Base-by-base conservation (phyloP, 2,888 invertebrate genomes). In the Melikaiella ostensackeni region DNA sequence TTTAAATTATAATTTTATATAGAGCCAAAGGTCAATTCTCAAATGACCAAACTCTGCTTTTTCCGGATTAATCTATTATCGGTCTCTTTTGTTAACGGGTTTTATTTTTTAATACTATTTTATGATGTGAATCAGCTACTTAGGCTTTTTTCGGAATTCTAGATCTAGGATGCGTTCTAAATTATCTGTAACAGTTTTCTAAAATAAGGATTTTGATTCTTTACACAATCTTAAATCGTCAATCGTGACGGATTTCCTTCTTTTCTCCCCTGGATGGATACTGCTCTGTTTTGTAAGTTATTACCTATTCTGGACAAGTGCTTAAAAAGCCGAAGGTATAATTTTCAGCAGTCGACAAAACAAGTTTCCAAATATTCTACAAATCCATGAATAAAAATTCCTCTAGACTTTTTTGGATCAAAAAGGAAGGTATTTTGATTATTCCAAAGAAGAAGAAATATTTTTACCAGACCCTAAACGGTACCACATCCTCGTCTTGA, bases 221-320 rank as follows among this genome's bases (percentile, higher is more conserved):
- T 70, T 70, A 70, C 50, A 70, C 30, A 50, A 70, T 70, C 50
- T 70, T 70, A 70, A 70, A 70, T 50, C n/a, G 70, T 70, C 50
- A 50, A 70, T 70, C n/a, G 30, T 70, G 50, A 50, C 70, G 30
- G 66, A 70, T 33, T 70, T 50, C 70, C 30, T 50, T 55, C 27
- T n/a, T 55, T 46, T 30, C n/a, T 46, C 70, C n/a, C 21, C n/a
- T 70, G 70, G 70, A 70, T 70, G 50, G 70, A 70, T 50, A 70
- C 50, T 50, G 50, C 70, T 70, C 50, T 50, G 33, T 70, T 70
- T 66, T 21, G n/a, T 11, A 50, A 70, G n/a, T 70, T 70, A 70
- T 19, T 30, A 46, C 30, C 70, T 70, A 70, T 50, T 70, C 70
- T 70, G 70, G 50, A 70, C 46, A n/a, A 33, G 70, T 70, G 70